Conservation (phyloP, 2,797 vertebrate species). For the Anomalospiza imberbis region DNA sequence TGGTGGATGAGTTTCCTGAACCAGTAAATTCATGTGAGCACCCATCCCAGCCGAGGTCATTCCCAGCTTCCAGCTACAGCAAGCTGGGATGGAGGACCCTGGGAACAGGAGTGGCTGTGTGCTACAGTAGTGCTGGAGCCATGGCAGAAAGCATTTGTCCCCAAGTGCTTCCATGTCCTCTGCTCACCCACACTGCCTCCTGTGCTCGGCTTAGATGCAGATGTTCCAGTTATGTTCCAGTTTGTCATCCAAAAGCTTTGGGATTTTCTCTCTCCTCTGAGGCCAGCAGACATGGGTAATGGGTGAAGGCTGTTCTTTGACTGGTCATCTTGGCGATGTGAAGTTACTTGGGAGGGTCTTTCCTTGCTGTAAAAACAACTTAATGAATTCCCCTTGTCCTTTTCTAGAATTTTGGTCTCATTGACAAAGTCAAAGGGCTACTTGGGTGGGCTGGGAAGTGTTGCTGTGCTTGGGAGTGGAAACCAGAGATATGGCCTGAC, state of each 20-base stretch:
- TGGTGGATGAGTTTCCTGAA: not conserved
- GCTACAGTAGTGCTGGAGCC: not conserved
- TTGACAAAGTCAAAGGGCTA: not conserved
- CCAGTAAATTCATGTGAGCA: not conserved
- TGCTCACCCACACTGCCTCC: not conserved
- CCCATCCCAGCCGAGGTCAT: accelerated
- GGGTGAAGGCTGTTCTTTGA: not conserved
- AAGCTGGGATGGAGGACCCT: not conserved
- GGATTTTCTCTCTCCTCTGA: not conserved
- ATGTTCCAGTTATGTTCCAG: not conserved
- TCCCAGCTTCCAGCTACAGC: not conserved
- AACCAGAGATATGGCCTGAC: not conserved
- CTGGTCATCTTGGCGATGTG: not conserved
- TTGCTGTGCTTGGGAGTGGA: not conserved
- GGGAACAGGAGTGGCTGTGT: not conserved
- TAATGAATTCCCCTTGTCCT: not conserved
- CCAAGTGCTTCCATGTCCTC: not conserved
- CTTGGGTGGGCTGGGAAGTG: not conserved
- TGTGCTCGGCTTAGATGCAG: not conserved
- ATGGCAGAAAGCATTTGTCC: not conserved
- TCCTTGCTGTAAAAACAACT: not conserved
- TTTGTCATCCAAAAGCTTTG: not conserved
- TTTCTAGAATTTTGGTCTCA: not conserved
- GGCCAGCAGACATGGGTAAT: not conserved
- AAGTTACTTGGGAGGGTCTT: not conserved